Evolutionary conservation across 2,113 vertebrate species (phyloP), one percentile per base, ranked within the genome.

Genomic region (Meleagris gallopavo): DNA sequence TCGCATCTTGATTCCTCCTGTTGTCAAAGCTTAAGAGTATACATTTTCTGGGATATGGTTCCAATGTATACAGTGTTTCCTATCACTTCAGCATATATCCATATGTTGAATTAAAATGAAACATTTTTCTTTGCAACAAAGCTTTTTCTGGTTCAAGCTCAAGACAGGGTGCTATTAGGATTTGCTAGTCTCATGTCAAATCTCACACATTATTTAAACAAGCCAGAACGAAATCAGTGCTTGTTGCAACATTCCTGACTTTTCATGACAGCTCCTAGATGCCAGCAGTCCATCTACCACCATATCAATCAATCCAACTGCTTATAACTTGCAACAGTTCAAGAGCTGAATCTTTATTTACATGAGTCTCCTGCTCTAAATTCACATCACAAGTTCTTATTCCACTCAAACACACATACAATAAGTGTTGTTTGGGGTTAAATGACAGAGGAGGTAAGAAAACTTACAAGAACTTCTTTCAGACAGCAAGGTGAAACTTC

Each of bases 1-100:
- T 46, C 66, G 78, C 57, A 77, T 93, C 75, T 83, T 93, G 43
- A 43, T 92, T 94, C 84, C 45, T 91, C 65, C 61, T 60, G 80
- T 46, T 71, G 84, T 58, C 78, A 50, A 66, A 89, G 5, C 32
- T 75, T 58, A 74, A 74, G 22, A 41, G 11, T 38, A 78, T 40
- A 86, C 30, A 29, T 40, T 48, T 92, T 92, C 78, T 79, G 70
- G 57, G 22, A 73, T 48, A 67, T n/a, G 27, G 57, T 67, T 90
- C 41, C 69, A 76, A 25, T 38, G 21, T 54, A 66, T 41, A 71
- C 36, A 74, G 52, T 60, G 24, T 84, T 81, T 79, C 29, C 17
- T 46, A 60, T 54, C 48, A 73, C 18, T 86, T 84, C 45, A 91
- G n/a, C 34, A 55, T 80, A 30, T 4, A 41, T 5, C 45, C 82